Base-by-base conservation (phyloP, 2,888 invertebrate genomes). In the Galeopsomyia nigrocyanea region DNA sequence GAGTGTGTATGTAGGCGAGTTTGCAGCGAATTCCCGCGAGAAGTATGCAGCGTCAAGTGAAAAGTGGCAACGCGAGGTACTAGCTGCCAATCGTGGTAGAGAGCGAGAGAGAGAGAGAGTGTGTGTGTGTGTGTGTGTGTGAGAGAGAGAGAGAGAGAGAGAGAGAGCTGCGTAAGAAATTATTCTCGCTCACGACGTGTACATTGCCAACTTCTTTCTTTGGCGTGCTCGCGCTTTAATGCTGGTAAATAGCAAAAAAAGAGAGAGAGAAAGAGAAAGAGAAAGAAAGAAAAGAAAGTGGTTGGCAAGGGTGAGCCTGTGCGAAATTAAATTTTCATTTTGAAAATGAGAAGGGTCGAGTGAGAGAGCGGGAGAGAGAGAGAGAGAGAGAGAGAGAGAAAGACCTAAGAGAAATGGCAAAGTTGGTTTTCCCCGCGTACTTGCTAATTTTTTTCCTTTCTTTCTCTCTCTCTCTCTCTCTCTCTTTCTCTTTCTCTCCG, bases 181-280 rank as follows among this genome's bases (percentile, higher is more conserved):
- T 62, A 75, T 75, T 75, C 75, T 68, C 75, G 57, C 66, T 51
- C 68, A 73, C 57, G 78, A 73, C 26, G 75, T 76, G 75, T 75
- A 74, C 78, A 39, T 13, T 39, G 39, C 39, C 39, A 10, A 10
- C 10, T 39, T 53, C 53, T 53, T 53, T 17, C 7, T 10, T 21
- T 10, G 53, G 39, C 19, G 53, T 6, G 53, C 53, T 53, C 10
- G 19, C 0, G 19, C 17, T 21, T 17, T 53, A 6, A 53, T 53
- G 9, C 17, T n/a, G 53, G 17, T n/a, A 51, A 19, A 53, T 53
- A 17, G 17, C 7, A 53, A 53, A 53, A 21, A n/a, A 10, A 53
- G 53, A 53, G n/a, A 53, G 6, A 53, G n/a, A n/a, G n/a, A n/a
- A n/a, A n/a, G n/a, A n/a, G n/a, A n/a, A 10, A 53, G 53, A 53